Evolutionary conservation across 2,113 vertebrate genomes (phyloP), one percentile per base, ranked within the genome.

Genomic region (Phaetusa simplex): DNA sequence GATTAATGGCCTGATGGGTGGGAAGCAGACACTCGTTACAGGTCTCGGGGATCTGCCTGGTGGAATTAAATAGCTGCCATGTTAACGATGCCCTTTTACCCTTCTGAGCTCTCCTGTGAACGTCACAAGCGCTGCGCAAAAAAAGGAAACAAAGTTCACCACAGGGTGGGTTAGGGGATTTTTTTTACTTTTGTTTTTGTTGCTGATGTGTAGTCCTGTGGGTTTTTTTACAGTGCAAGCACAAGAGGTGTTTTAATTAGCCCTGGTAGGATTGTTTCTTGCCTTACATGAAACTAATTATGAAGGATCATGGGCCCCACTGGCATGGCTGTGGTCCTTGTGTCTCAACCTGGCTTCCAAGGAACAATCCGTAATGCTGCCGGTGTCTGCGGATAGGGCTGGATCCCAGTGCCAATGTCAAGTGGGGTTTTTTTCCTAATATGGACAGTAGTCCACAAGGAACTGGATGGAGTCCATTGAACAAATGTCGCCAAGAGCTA

Each of bases 1-100:
- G 95, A 94, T 97, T 95, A 95, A 96, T 95, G 87, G 91, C 74
- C 78, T 94, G 91, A 90, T 90, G 91, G 91, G 94, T 93, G 76
- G 93, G 86, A 94, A 94, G 91, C 94, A 94, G 96, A 91, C 14
- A 0, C 86, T 96, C 1, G 0, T 94, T 90, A 26, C 92, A 88
- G 79, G 84, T 97, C 88, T 92, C 14, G 1, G 86, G 81, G 91
- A 88, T 96, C 52, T 87, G 83, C 89, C 64, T 89, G 93, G 78
- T 91, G 86, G 93, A 95, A 91, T 89, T 80, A 87, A 94, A 79
- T 87, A 86, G 84, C 95, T 96, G 94, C 66, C 32, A 7, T 67
- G 81, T 61, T 87, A 49, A 55, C 1, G 2, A 36, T 95, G 94
- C 83, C 92, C 91, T 95, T 76, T 84, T 71, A 67, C 91, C 66